Conservation (phyloP, 2,888 invertebrate genomes). For the Catocala sponsa region DNA sequence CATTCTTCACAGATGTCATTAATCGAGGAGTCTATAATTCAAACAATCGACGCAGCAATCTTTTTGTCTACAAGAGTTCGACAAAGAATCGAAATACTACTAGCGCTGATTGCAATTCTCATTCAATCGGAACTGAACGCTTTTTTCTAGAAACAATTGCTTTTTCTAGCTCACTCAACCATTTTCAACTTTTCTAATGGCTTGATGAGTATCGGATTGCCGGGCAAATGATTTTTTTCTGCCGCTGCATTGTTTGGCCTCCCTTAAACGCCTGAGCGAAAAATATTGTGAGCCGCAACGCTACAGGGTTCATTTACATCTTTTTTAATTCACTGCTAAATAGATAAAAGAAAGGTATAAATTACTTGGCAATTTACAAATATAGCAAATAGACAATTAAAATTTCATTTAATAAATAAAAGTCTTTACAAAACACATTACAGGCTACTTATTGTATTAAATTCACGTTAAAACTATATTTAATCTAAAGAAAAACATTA, state of each 20-base stretch:
- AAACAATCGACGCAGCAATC: background rate
- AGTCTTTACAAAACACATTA: no score
- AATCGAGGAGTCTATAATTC: background rate
- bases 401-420: no score
- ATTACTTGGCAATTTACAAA: no score
- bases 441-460: no score
- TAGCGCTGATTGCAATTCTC: slow-evolving; percentile 41
- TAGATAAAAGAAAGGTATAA: background rate
- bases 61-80: background rate
- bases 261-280: slow-evolving; percentile 15
- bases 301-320: slow-evolving; percentile 4
- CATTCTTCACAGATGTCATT: no score
- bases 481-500: no score
- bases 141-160: slow-evolving; percentile 34
- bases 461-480: no score
- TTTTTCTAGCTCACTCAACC: slow-evolving; percentile 24
- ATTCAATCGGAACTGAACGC: slow-evolving; percentile 25
- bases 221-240: slow-evolving; percentile 30
- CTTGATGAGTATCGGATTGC: slow-evolving; percentile 42
- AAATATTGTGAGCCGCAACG: slow-evolving; percentile 5
- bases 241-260: slow-evolving; percentile 24
- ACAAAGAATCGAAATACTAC: slow-evolving; percentile 21
- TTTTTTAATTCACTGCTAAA: slow-evolving; percentile 8
- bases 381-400: background rate
- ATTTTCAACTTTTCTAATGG: slow-evolving; percentile 39